Base-by-base conservation (phyloP, 2,888 invertebrate genomes). In the Desoria tigrina region DNA sequence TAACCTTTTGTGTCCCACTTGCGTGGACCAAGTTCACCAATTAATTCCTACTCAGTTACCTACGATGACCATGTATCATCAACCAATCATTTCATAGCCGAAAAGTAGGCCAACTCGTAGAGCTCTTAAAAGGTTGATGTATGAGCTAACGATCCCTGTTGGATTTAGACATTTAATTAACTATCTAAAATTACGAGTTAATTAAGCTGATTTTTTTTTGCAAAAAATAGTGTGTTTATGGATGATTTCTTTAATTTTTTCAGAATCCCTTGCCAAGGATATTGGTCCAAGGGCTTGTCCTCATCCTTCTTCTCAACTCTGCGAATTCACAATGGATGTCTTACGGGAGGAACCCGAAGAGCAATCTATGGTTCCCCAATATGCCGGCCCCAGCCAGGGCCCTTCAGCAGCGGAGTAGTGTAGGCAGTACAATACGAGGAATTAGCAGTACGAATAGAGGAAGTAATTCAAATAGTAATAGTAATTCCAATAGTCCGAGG, bases 331-430 rank as follows among this genome's bases (percentile, higher is more conserved):
- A 69, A 56, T 69, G 69, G 69, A 53, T 69, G 11, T 61, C 57
- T 27, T 66, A 55, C 32, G 9, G 24, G 45, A 55, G 55, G 18
- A 61, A 63, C n/a, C 55, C 56, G 16, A 24, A 66, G 23, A 66
- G 63, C 16, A 63, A 50, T 21, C 24, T 66, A 39, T 69, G 69
- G 69, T 58, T 60, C 61, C 69, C 69, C 16, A 69, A 69, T 37
- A 66, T 66, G 66, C 69, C 69, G 14, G 56, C 69, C 9, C 32
- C 61, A 3, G 7, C 18, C 2, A 61, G 61, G 51, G 58, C 62
- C 14, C 59, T 65, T 54, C 62, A 65, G 9, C 65, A 65, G 42
- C 61, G 68, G 32, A 61, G 42, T 51, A 45, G n/a, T 45, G 50
- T 37, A 16, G 61, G 61, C 50, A 61, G 55, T 32, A 16, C 55